These are phyloP conservation scores for Hyles euphorbiae DNA, from an alignment of 1,140 invertebrate species.

Conservation along the genomic window DNA sequence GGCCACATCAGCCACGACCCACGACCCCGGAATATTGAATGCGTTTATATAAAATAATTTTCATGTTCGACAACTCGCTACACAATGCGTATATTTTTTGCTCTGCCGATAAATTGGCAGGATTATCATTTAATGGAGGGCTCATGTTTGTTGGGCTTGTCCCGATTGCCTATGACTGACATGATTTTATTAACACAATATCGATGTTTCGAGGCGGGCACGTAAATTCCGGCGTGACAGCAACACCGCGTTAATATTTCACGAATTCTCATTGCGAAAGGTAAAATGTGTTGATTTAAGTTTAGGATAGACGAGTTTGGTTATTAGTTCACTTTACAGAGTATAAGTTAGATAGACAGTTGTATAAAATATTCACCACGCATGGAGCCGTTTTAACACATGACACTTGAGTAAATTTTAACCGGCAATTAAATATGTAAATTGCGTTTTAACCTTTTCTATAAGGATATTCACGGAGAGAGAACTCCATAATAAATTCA, in stretches of 20 bases:
- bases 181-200: conserved; percentile 70
- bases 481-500: no score
- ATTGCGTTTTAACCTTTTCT: conserved; percentile 6
- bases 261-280: conserved; percentile 39
- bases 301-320: conserved; percentile 34
- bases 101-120: conserved; percentile 69
- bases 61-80: conserved; percentile 70
- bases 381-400: conserved; percentile 34
- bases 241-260: conserved; percentile 34
- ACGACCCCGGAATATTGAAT: conserved; percentile 67
- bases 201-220: conserved; percentile 39
- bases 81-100: conserved; percentile 72
- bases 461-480: not conserved
- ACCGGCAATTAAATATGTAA: conserved; percentile 31
- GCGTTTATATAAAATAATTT: conserved; percentile 76
- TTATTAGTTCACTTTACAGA: conserved; percentile 40
- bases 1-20: conserved; percentile 26
- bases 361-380: conserved; percentile 35
- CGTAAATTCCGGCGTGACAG: conserved; percentile 34
- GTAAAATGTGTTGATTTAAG: conserved; percentile 39
- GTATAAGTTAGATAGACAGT: conserved; percentile 42
- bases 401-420: conserved; percentile 34
- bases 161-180: conserved; percentile 68
- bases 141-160: conserved; percentile 70
- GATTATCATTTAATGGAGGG: conserved; percentile 75